Evolutionary conservation across 2,888 invertebrate genomes (phyloP).

Genomic region (Aphrophora alni): DNA sequence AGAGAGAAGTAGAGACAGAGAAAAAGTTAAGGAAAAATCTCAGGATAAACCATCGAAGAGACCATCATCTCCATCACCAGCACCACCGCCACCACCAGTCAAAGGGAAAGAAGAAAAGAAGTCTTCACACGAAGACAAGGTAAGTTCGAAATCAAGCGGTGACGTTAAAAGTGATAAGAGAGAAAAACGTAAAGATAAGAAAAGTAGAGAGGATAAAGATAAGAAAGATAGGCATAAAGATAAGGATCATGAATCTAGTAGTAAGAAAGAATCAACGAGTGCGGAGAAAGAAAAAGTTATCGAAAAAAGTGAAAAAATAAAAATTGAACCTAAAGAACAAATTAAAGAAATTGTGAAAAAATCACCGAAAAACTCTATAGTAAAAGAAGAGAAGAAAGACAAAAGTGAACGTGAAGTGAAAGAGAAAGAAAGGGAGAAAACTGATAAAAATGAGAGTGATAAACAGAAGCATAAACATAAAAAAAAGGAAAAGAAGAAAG

Average conservation of each 20-base stretch:
- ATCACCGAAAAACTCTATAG: slow-evolving; percentile 21
- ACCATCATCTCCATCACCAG: slow-evolving; percentile 6
- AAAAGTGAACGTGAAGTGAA: slow-evolving; percentile 47
- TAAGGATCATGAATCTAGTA: slow-evolving; percentile 59
- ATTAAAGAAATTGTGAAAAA: slow-evolving; percentile 54
- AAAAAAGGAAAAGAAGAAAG: slow-evolving; percentile 45
- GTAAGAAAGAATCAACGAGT: slow-evolving; percentile 58
- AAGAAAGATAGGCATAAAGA: slow-evolving; percentile 60
- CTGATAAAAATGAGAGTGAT: slow-evolving; percentile 40
- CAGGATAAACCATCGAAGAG: slow-evolving; percentile 54
- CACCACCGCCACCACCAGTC: slow-evolving; percentile 44
- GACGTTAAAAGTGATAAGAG: slow-evolving; percentile 56
- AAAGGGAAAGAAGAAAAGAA: slow-evolving; percentile 56
- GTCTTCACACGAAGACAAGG: slow-evolving; percentile 19
- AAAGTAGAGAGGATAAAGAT: slow-evolving; percentile 61
- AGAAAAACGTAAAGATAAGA: slow-evolving; percentile 65
- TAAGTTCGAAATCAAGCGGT: slow-evolving; percentile 24
- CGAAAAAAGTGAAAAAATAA: slow-evolving; percentile 51
- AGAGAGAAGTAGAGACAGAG: slow-evolving; percentile 66
- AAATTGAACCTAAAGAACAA: slow-evolving; percentile 55
- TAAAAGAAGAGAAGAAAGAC: slow-evolving; percentile 55
- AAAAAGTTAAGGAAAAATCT: slow-evolving; percentile 60
- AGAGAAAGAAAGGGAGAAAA: slow-evolving; percentile 45
- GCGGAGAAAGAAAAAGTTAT: slow-evolving; percentile 53
- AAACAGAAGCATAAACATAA: slow-evolving; percentile 46